Evolutionary conservation across 1,140 invertebrate species (phyloP), one percentile per base, ranked within the genome.

Genomic region (Oncopodura yosiiana): DNA sequence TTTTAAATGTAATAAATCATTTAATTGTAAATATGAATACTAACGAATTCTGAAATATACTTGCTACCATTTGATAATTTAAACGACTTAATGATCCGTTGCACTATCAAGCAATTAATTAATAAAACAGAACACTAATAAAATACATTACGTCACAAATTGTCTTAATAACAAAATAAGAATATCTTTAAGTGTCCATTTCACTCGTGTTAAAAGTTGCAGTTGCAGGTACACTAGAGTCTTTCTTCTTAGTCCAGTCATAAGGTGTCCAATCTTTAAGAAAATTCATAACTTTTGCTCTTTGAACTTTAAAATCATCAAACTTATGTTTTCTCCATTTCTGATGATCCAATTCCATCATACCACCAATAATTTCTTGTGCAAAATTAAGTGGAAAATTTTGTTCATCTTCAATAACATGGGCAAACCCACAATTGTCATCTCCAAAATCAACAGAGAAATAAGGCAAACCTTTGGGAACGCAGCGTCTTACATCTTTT

Each of bases 381-480:
- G 87, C 93, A 81, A 97, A 98, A 74, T 89, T 87, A 39, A 67
- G 72, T 0, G 92, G 86, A 73, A 97, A 98, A 27, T 79, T 66
- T 53, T 80, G 73, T 69, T 93, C 86, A 73, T 98, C 87, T 74
- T 98, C 94, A 66, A 98, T 94, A 1, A 96, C 86, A 74, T 97
- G 94, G 52, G 90, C 94, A 74, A 86, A 97, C 3, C 94, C 94
- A n/a, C n/a, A n/a, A 36, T 79, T 77, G 44, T 90, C 79, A 71
- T 80, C 78, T 26, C 88, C 94, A 78, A 98, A 97, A 70, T 91
- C 81, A 1, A 98, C 84, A 73, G 79, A 80, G 71, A 98, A 94
- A 69, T 97, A 98, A 1, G 93, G 84, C 49, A 98, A 78, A 4
- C 88, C 91, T 74, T 94, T 94, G 8, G 94, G 94, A 53, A 98